These are phyloP conservation scores for Ormyrus thymus DNA, from an alignment of 2,888 invertebrate species.

Conservation along the genomic window DNA sequence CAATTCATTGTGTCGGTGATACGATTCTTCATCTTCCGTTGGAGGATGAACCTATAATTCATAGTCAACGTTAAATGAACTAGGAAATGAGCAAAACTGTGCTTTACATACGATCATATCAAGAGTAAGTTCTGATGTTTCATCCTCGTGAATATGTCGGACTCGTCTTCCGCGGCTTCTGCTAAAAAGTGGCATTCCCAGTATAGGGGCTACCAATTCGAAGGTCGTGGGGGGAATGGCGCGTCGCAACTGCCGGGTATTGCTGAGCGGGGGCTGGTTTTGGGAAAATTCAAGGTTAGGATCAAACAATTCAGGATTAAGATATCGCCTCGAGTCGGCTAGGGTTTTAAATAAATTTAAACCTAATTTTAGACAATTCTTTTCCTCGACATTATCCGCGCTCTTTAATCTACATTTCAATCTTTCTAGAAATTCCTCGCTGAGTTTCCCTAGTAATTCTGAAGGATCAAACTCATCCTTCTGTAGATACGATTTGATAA, in stretches of 20 bases:
- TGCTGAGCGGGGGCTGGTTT: conserved; percentile 65
- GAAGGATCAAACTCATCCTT: conserved; percentile 13
- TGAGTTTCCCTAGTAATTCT: conserved; percentile 59
- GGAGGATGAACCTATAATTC: conserved; percentile 65
- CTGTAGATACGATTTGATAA: conserved; percentile 10
- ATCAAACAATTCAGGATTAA: conserved; percentile 60
- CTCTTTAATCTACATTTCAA: conserved; percentile 30
- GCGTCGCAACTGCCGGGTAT: conserved; percentile 63
- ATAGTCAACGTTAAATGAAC: no score
- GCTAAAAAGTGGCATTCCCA: conserved; percentile 62
- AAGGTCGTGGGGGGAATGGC: conserved; percentile 65
- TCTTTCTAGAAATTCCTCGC: conserved; percentile 60
- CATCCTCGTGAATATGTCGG: not conserved
- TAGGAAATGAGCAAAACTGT: no score
- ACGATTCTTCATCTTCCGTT: conserved; percentile 54
- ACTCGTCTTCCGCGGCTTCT: not conserved
- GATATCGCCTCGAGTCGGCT: conserved; percentile 66
- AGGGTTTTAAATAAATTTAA: conserved; percentile 65
- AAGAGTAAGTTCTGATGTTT: conserved; percentile 11
- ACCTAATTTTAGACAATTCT: conserved; percentile 56
- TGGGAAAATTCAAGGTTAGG: conserved; percentile 65
- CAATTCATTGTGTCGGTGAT: conserved; percentile 9
- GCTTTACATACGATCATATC: conserved; percentile 58
- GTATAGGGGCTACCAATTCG: conserved; percentile 65
- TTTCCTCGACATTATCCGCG: conserved; percentile 31